Conservation (phyloP, 2,888 invertebrate genomes). For the Trachelus tabidus region DNA sequence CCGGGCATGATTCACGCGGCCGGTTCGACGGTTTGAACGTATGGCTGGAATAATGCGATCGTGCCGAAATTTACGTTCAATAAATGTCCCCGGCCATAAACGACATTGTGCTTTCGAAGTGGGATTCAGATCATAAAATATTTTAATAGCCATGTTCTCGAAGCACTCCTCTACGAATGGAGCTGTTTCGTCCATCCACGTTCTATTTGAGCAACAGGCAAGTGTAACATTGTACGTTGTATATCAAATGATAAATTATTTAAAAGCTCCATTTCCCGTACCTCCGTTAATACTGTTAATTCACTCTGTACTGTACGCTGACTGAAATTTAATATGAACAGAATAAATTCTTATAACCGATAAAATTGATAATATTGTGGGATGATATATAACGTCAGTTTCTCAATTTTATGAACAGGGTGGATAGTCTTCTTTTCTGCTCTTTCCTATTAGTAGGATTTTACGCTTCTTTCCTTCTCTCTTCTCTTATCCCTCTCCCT, state of each 20-base stretch:
- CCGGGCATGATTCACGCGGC: not conserved
- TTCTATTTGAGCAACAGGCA: not conserved
- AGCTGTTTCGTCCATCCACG: not conserved
- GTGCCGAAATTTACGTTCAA: constrained; percentile 31
- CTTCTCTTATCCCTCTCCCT: not conserved
- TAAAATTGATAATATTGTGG: not conserved
- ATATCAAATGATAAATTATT: not conserved
- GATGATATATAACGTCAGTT: not conserved
- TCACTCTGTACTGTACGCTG: not conserved
- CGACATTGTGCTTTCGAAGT: constrained; percentile 31
- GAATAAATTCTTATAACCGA: not conserved
- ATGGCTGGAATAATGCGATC: constrained; percentile 20
- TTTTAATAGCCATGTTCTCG: not conserved
- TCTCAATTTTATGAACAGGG: not conserved
- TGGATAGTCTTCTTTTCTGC: not conserved
- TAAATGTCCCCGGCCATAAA: constrained; percentile 34
- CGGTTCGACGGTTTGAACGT: not conserved
- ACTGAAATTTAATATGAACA: not conserved
- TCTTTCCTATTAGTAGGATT: not conserved
- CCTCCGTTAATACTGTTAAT: not conserved
- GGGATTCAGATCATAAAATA: constrained; percentile 8
- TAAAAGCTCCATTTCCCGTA: not conserved
- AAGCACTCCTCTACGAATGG: not conserved
- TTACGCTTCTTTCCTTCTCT: not conserved
- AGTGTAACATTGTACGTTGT: not conserved